A percentile compares a stretch with the other conserved stretches of the same genome.
These are phyloP conservation scores for Lithobius niger DNA, from an alignment of 1,140 invertebrate genomes.

Conservation along the genomic window DNA sequence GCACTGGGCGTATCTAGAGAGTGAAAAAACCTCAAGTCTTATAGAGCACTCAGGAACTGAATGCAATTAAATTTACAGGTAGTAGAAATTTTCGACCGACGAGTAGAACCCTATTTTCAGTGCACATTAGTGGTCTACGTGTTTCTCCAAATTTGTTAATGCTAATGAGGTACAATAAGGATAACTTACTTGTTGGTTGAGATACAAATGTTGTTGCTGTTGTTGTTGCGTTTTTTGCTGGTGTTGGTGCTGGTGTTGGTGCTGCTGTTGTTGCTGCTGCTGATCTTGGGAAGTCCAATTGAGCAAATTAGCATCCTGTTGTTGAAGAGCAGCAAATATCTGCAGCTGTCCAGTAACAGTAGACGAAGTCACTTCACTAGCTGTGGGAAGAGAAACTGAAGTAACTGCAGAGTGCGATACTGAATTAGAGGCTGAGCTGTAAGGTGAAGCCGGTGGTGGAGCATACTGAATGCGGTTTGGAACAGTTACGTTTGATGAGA, in stretches of 20 bases:
- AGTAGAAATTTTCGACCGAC: too few species aligned
- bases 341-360: slow-evolving; percentile 19
- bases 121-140: too few species aligned
- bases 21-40: too few species aligned
- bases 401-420: slow-evolving; percentile 30
- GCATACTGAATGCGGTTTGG: slow-evolving; percentile 41
- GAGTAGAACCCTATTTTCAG: too few species aligned
- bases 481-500: slow-evolving; percentile 16
- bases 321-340: slow-evolving; percentile 20
- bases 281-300: slow-evolving; percentile 30
- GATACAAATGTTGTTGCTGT: too few species aligned
- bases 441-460: slow-evolving; percentile 22
- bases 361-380: slow-evolving; percentile 5
- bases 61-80: too few species aligned
- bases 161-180: too few species aligned
- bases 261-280: slow-evolving; percentile 38
- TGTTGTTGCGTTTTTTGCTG: slow-evolving; percentile 23
- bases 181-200: too few species aligned
- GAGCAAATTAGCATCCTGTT: not conserved
- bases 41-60: too few species aligned
- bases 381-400: slow-evolving; percentile 24
- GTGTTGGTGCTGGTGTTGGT: slow-evolving; percentile 18
- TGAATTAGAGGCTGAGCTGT: slow-evolving; percentile 31
- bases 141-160: too few species aligned
- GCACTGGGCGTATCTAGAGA: too few species aligned